phyloP scores from a whole-genome alignment of 2,888 invertebrate genomes.

The Chalcosyrphus nemorum region DNA sequence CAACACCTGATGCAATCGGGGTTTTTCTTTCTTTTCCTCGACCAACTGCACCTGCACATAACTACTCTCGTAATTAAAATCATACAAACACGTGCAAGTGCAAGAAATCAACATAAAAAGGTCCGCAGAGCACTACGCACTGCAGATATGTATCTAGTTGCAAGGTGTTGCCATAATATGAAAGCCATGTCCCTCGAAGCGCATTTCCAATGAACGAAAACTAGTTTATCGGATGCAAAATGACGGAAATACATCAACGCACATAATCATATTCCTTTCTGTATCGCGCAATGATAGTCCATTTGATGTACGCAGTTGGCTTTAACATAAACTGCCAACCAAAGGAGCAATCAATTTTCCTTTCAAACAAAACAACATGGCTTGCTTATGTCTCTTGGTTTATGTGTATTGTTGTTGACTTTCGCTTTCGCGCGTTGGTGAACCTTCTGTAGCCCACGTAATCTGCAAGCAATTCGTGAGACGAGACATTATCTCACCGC shows the following conservation, averaged over 20 bases:
- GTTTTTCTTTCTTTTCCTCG: slow-evolving; percentile 10
- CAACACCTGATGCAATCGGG: slow-evolving; percentile 51
- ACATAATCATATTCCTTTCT: slow-evolving; percentile 50
- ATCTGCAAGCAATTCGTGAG: too few relatives aligned
- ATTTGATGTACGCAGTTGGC: background rate
- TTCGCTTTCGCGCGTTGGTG: slow-evolving; percentile 45
- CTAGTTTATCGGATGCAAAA: slow-evolving; percentile 29
- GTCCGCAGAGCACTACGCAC: background rate
- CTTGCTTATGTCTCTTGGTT: background rate
- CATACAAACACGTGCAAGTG: slow-evolving; percentile 30
- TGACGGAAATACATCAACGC: slow-evolving; percentile 52
- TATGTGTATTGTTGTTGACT: background rate
- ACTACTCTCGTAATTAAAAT: slow-evolving; percentile 62
- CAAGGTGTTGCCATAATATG: slow-evolving; percentile 27
- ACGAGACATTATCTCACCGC: too few relatives aligned
- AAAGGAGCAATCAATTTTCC: slow-evolving; percentile 4
- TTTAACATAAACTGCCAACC: background rate
- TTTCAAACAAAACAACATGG: slow-evolving; percentile 14
- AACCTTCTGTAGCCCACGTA: slow-evolving; percentile 33
- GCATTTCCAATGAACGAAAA: background rate
- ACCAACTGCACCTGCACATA: slow-evolving; percentile 57
- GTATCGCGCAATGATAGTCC: slow-evolving; percentile 14
- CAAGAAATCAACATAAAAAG: slow-evolving; percentile 23
- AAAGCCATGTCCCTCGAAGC: slow-evolving; percentile 4
- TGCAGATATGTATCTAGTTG: slow-evolving; percentile 2